A percentile compares a stretch with the other conserved stretches of the same genome.
Conservation (phyloP, 2,888 invertebrate genomes). For the Oxycera nigricornis region DNA sequence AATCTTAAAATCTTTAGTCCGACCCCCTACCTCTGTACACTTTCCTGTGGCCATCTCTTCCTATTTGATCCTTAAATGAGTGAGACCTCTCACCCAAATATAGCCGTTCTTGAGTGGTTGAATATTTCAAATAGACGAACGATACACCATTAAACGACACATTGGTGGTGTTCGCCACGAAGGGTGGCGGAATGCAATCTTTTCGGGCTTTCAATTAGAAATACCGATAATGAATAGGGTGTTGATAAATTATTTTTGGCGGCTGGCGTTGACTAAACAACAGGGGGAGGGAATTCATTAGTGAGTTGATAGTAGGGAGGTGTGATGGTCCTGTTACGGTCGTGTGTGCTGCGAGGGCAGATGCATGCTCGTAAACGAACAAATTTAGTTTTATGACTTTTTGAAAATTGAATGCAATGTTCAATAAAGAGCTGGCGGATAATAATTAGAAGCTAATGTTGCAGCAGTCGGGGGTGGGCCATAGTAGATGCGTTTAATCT, state of each 20-base stretch:
- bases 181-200: not conserved
- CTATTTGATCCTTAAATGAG: not conserved
- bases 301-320: not conserved
- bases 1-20: too few relatives aligned
- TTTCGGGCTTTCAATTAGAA: slow-evolving; percentile 16
- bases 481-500: not conserved
- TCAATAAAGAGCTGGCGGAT: not conserved
- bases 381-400: slow-evolving; percentile 25
- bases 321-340: not conserved
- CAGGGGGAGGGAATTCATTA: slow-evolving; percentile 28
- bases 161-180: not conserved
- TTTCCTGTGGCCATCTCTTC: slow-evolving; percentile 9
- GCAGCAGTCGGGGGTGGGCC: not conserved
- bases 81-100: slow-evolving; percentile 4
- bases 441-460: slow-evolving; percentile 29
- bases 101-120: not conserved
- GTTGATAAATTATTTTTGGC: slow-evolving; percentile 36
- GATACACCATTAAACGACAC: not conserved
- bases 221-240: slow-evolving; percentile 29
- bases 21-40: too few relatives aligned
- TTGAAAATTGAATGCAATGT: slow-evolving; percentile 11
- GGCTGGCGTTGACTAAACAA: not conserved
- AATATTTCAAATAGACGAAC: not conserved
- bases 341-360: not conserved
- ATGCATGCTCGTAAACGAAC: slow-evolving; percentile 11